Percentiles rank a stretch among this genome's conserved stretches.
Evolutionary conservation across 2,797 vertebrate genomes (phyloP).

Genomic region (Coluber constrictor): DNA sequence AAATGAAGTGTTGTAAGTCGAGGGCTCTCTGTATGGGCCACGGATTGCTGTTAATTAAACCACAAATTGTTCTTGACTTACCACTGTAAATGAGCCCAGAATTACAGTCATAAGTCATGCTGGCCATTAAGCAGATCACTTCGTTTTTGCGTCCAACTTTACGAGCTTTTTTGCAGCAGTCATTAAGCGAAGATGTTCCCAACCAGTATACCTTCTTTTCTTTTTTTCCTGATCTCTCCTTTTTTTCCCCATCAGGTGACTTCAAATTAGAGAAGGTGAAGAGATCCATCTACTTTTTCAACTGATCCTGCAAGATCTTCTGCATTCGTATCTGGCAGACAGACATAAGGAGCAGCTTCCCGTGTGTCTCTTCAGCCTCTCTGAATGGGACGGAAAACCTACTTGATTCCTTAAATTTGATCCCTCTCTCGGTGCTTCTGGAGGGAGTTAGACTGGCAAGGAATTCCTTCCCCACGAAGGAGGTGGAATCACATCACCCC

Average conservation of each 20-base stretch:
- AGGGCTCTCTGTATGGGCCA: no score
- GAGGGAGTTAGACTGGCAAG: neutral
- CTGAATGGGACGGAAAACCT: neutral
- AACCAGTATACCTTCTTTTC: neutral
- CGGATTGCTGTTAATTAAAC: no score
- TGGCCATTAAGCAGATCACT: neutral
- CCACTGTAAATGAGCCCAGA: no score
- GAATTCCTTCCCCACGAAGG: no score
- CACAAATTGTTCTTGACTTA: no score
- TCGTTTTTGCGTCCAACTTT: no score
- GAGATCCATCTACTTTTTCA: slow-evolving; percentile 93
- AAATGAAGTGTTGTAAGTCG: no score
- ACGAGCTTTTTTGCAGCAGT: no score
- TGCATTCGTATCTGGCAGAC: accelerated
- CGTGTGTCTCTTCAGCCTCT: neutral
- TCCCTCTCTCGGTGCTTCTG: neutral
- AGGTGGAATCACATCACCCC: neutral
- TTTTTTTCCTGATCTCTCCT: neutral
- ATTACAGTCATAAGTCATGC: no score
- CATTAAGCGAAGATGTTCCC: neutral
- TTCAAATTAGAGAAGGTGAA: slow-evolving; percentile 87
- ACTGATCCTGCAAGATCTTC: slow-evolving; percentile 70
- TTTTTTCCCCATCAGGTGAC: slow-evolving; percentile 71
- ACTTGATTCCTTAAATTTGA: neutral
- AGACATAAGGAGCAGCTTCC: neutral